A percentile compares a stretch with the other conserved stretches of the same genome.
Evolutionary conservation across 2,797 vertebrate species (phyloP).

Genomic region (Argya squamiceps): DNA sequence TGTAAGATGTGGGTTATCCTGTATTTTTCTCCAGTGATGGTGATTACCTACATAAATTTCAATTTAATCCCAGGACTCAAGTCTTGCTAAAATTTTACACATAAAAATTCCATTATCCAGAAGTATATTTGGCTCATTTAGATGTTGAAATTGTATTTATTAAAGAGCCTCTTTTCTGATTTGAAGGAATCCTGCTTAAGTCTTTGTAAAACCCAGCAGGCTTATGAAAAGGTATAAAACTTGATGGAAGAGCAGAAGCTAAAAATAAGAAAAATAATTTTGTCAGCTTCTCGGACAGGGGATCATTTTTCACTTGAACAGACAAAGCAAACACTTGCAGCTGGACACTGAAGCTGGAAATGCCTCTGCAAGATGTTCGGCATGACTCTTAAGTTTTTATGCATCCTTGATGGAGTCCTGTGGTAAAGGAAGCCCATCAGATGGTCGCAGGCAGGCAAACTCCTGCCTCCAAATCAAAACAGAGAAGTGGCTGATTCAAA

Average conservation of each 20-base stretch:
- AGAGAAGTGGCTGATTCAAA: background rate
- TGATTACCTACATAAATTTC: conserved; percentile 58
- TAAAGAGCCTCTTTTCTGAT: background rate
- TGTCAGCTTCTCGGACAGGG: background rate
- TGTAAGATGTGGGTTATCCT: conserved; percentile 46
- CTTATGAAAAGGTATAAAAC: background rate
- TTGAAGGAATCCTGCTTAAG: background rate
- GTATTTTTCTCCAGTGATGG: conserved; percentile 36
- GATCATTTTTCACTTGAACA: conserved; percentile 10
- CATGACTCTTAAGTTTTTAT: background rate
- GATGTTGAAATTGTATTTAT: conserved; percentile 1
- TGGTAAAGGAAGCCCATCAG: background rate
- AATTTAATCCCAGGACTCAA: conserved; percentile 29
- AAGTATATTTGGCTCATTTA: conserved; percentile 21
- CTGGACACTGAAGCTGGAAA: background rate
- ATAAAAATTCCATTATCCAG: conserved; percentile 18
- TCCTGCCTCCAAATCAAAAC: background rate
- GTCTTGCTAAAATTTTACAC: background rate
- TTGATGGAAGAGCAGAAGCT: background rate
- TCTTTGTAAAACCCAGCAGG: background rate
- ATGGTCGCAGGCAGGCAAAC: background rate
- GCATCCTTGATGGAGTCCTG: background rate
- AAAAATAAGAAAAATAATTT: background rate
- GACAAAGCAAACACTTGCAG: background rate
- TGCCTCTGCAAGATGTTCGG: background rate